phyloP scores from a whole-genome alignment of 2,888 invertebrate species.

The Ptilodon capucinus region DNA sequence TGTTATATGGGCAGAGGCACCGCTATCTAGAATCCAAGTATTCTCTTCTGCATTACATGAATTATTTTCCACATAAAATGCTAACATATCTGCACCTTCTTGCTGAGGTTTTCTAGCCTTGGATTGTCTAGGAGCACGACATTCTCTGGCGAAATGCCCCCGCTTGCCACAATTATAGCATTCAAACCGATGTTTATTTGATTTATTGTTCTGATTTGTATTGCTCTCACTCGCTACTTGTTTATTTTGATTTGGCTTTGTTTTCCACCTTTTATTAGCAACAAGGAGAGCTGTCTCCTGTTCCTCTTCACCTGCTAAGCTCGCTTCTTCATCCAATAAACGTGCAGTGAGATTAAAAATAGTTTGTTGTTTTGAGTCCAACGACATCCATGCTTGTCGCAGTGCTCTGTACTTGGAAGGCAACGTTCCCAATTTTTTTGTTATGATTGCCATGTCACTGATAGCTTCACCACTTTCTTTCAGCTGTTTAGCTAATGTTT shows the following conservation, averaged over 20 bases:
- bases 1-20: slow-evolving; percentile 31
- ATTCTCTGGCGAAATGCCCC: slow-evolving; percentile 33
- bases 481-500: slow-evolving; percentile 27
- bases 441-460: slow-evolving; percentile 34
- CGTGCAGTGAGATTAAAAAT: slow-evolving; percentile 26
- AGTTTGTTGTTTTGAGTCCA: slow-evolving; percentile 20
- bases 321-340: slow-evolving; percentile 29
- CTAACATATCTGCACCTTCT: slow-evolving; percentile 22
- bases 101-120: slow-evolving; percentile 9
- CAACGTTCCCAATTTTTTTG: slow-evolving; percentile 35
- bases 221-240: background rate
- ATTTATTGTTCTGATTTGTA: background rate
- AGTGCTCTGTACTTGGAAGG: slow-evolving; percentile 28
- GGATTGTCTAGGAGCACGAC: slow-evolving; percentile 20
- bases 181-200: slow-evolving; percentile 25
- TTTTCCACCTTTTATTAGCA: too few relatives aligned
- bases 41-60: slow-evolving; percentile 7
- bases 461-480: slow-evolving; percentile 31
- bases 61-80: slow-evolving; percentile 21
- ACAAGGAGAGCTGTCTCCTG: background rate
- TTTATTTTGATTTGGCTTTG: too few relatives aligned
- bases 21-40: slow-evolving; percentile 33
- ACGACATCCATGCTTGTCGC: slow-evolving; percentile 32
- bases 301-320: background rate
- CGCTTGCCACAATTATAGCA: slow-evolving; percentile 33